Percentiles rank a stretch among this genome's conserved stretches.
Evolutionary conservation across 2,797 vertebrate genomes (phyloP).

Genomic region (Sciurus carolinensis): DNA sequence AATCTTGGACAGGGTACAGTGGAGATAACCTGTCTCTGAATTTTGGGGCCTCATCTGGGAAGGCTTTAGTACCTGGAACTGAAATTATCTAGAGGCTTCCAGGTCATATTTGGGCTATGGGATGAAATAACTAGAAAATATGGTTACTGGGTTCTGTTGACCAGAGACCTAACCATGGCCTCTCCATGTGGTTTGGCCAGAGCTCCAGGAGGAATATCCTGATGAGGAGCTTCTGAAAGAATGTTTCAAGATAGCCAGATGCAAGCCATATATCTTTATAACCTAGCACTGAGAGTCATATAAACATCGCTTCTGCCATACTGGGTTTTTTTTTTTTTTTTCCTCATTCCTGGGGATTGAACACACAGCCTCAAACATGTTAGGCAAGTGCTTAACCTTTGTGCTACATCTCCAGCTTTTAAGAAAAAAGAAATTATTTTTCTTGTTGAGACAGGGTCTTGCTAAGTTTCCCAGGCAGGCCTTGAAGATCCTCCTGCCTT

Average conservation of each 20-base stretch:
- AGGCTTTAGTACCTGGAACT: neutral
- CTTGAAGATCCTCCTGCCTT: no score
- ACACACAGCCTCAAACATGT: no score
- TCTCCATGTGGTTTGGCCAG: neutral
- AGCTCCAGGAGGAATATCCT: neutral
- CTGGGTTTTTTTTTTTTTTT: neutral
- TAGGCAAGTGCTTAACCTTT: no score
- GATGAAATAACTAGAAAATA: neutral
- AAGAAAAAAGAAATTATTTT: no score
- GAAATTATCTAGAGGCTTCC: neutral
- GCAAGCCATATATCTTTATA: neutral
- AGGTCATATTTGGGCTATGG: neutral
- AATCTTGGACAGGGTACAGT: neutral
- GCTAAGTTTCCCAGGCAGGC: no score
- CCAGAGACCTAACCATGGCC: neutral
- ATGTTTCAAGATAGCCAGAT: neutral
- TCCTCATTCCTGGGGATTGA: no score
- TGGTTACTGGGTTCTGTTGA: neutral
- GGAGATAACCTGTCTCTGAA: neutral
- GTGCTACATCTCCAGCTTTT: no score
- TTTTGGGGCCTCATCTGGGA: neutral
- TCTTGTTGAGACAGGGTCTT: no score
- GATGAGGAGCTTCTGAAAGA: conserved; percentile 1
- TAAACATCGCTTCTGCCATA: neutral
- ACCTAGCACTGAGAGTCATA: neutral